Percentiles rank a stretch among this genome's conserved stretches.
phyloP scores from a whole-genome alignment of 2,888 invertebrate species.

The Chalcosyrphus nemorum region DNA sequence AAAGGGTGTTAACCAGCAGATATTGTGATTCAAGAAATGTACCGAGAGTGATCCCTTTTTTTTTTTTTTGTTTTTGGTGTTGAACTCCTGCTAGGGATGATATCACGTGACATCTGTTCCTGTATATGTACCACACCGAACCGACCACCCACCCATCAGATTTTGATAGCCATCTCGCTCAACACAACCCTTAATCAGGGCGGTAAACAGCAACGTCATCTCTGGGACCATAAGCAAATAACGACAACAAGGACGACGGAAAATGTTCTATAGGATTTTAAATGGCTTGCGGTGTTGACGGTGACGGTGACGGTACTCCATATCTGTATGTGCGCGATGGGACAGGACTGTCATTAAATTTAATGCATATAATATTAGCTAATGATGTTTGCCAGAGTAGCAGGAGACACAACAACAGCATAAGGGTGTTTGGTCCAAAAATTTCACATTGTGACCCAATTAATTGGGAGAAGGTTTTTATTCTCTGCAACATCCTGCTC shows the following conservation, averaged over 20 bases:
- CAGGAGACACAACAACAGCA: background rate
- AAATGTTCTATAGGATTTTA: constrained; percentile 20
- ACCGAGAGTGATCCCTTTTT: constrained; percentile 59
- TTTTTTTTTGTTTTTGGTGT: no score
- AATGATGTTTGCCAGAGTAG: constrained; percentile 80
- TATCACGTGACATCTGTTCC: constrained; percentile 68
- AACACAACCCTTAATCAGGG: constrained; percentile 65
- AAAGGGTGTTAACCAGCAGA: constrained; percentile 73
- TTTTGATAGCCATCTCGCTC: constrained; percentile 54
- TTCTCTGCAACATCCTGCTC: background rate
- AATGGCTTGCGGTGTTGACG: constrained; percentile 68
- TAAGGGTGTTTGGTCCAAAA: constrained; percentile 4
- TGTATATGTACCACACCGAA: constrained; percentile 4
- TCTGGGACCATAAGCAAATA: constrained; percentile 58
- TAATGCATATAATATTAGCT: constrained; percentile 82
- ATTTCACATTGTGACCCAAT: constrained; percentile 67
- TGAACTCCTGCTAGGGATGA: constrained; percentile 35
- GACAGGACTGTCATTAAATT: constrained; percentile 79
- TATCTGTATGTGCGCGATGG: constrained; percentile 3
- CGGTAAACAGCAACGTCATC: constrained; percentile 64
- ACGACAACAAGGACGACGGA: constrained; percentile 16
- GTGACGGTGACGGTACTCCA: constrained; percentile 21
- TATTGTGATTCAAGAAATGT: constrained; percentile 56
- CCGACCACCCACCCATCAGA: background rate
- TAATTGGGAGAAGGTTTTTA: constrained; percentile 56